Evolutionary conservation across 2,888 invertebrate genomes (phyloP), one percentile per base, ranked within the genome.

Genomic region (Meghimatium bilineatum): DNA sequence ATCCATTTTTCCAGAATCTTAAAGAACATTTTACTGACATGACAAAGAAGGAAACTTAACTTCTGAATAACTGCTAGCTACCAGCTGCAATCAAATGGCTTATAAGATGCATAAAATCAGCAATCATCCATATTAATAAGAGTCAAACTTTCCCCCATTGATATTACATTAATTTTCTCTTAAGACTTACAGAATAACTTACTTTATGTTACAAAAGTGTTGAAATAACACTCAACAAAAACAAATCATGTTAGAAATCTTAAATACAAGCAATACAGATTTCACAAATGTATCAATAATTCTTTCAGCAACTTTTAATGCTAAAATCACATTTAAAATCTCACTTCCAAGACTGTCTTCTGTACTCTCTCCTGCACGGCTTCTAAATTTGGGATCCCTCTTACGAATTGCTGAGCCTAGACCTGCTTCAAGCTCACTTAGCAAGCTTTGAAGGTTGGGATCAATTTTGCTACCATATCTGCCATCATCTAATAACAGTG

Each of bases 341-440:
- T 88, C 86, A 91, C 92, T 91, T 88, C 92, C 93, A 80, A 92
- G 87, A 56, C 90, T 92, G 38, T 92, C 90, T 14, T 90, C 90
- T 3, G 87, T 90, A 77, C 89, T 89, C 52, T 87, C 89, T 44
- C 88, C 88, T 26, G 81, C 52, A 82, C 87, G 87, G 3, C 92
- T 91, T 75, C 88, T 86, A 79, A 90, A 89, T 20, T 89, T 88
- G 0, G 92, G 91, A 87, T 92, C 92, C 82, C 91, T 90, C 82
- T 92, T 92, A 38, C 93, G 89, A n/a, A 93, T 89, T 17, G 93
- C 90, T 88, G 92, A 93, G 23, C 94, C 94, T 29, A 95, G 90
- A 17, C 94, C 94, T 67, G 93, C 92, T 87, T 95, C 94, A 23
- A 95, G 90, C 85, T 94, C 94, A 74, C 92, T 93, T 82, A 94